Conservation (phyloP, 2,888 invertebrate species). For the Ectemnius continuus region DNA sequence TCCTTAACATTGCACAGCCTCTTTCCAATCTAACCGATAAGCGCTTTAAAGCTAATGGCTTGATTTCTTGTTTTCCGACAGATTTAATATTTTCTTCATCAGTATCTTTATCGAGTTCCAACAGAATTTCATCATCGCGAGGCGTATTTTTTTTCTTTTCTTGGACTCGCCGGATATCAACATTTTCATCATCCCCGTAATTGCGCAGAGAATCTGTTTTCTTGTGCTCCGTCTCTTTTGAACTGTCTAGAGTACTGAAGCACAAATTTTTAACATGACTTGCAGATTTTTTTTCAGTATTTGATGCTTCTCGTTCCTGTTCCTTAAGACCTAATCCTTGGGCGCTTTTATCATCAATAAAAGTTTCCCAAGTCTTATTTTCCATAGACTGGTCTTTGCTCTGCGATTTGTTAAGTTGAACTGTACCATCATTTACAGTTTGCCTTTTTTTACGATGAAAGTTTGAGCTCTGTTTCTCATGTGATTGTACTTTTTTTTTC, state of each 20-base stretch:
- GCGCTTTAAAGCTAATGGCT: slow-evolving; percentile 37
- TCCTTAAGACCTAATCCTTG: too few relatives aligned
- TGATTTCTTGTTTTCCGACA: slow-evolving; percentile 38
- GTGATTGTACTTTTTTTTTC: slow-evolving; percentile 43
- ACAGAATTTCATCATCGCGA: slow-evolving; percentile 36
- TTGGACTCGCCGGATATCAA: background rate
- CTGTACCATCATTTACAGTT: too few relatives aligned
- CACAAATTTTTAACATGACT: too few relatives aligned
- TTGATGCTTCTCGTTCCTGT: too few relatives aligned
- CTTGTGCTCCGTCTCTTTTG: too few relatives aligned
- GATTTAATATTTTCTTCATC: slow-evolving; percentile 36
- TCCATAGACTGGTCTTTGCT: slow-evolving; percentile 9
- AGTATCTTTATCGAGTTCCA: slow-evolving; percentile 48
- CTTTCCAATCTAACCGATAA: slow-evolving; percentile 32
- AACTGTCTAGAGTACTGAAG: too few relatives aligned
- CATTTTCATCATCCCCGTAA: slow-evolving; percentile 20
- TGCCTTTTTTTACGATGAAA: background rate
- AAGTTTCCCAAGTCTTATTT: background rate
- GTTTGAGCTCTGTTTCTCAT: slow-evolving; percentile 13
- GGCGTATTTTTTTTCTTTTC: slow-evolving; percentile 18
- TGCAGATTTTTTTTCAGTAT: too few relatives aligned
- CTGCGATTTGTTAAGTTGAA: too few relatives aligned
- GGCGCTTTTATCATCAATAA: too few relatives aligned
- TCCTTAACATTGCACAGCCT: slow-evolving; percentile 38
- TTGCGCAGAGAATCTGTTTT: background rate